Percentiles rank a stretch among this genome's conserved stretches.
Evolutionary conservation across 2,113 vertebrate species (phyloP).

Genomic region (Alouatta palliata): DNA sequence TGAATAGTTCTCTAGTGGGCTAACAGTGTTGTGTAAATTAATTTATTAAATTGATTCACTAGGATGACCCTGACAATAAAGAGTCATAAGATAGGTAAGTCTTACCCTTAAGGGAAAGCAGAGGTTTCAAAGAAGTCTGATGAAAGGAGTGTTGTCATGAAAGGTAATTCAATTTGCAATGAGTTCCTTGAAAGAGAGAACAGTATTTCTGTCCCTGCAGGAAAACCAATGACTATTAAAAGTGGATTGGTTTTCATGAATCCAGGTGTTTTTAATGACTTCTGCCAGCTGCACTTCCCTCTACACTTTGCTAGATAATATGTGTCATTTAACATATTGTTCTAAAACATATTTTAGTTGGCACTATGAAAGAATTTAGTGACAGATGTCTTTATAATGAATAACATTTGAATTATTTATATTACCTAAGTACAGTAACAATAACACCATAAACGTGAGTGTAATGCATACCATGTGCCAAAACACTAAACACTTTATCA

Average conservation of each 20-base stretch:
- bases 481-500: background rate
- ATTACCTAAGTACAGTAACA: background rate
- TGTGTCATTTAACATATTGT: background rate
- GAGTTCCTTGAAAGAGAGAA: constrained; percentile 32
- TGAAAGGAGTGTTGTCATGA: constrained; percentile 8
- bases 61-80: background rate
- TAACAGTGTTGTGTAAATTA: background rate
- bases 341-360: background rate
- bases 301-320: background rate
- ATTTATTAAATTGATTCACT: constrained; percentile 26
- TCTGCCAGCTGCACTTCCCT: background rate
- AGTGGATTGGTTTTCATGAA: background rate
- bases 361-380: background rate
- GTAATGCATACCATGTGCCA: background rate
- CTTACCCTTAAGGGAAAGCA: background rate
- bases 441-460: background rate
- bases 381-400: background rate
- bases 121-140: background rate
- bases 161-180: constrained; percentile 37
- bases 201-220: background rate
- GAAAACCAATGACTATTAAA: background rate
- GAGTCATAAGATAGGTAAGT: background rate
- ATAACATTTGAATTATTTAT: constrained; percentile 27
- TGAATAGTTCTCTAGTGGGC: background rate
- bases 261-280: constrained; percentile 2